Base-by-base conservation (phyloP, 2,797 vertebrate species). In the Nasua narica region DNA sequence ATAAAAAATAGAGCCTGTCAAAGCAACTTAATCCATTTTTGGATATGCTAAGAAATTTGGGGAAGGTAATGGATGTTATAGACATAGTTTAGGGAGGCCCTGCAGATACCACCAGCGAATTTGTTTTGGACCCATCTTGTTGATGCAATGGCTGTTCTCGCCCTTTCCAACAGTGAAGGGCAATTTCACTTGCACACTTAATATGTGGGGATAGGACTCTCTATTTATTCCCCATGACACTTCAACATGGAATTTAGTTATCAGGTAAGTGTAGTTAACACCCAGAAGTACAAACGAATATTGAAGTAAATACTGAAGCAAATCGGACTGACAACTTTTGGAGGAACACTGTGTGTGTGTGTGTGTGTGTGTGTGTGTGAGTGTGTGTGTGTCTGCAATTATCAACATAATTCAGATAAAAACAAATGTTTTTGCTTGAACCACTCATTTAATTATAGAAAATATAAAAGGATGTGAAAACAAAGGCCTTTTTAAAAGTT, bases 1-100 rank as follows among this genome's bases (percentile, higher is more conserved):
- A 91, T 96, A 96, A 97, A 97, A 97, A 97, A 93, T 90, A 84
- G 32, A 97, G 25, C 86, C 93, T 96, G 97, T 95, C 97, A 89
- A 91, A 97, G 90, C 83, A 96, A 94, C 94, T 96, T 97, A 92
- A 96, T 97, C 97, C 96, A 92, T 81, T 96, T 97, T 78, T 35
- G 84, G 87, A 88, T 95, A 96, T 58, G 92, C 92, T 96, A 95
- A 97, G 81, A 93, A 94, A 98, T 90, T 87, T 94, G 56, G 56
- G 67, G 52, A 72, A 74, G 76, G 79, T 78, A 94, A 95, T 77
- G 84, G 90, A 85, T 78, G 81, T 29, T 84, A 32, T 12, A 86
- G 69, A 74, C 18, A 32, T 23, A 32, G 52, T 95, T 94, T 88
- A 89, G 65, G 37, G 84, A 67, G 48, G 74, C 50, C 25, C 48